Conservation (phyloP, 2,797 vertebrate genomes). For the Rhincodon typus region DNA sequence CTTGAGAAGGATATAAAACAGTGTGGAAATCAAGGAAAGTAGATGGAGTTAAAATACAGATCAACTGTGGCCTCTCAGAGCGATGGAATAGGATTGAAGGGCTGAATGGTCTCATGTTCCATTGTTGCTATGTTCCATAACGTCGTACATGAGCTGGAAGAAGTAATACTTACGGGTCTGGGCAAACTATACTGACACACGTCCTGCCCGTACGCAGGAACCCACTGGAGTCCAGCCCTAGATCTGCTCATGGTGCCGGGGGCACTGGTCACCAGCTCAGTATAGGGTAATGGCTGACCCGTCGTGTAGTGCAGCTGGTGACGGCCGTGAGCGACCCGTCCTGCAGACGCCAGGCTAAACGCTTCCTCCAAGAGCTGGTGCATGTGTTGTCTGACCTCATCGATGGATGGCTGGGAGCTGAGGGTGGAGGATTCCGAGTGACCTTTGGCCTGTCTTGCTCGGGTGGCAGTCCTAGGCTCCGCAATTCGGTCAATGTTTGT, state of each 20-base stretch:
- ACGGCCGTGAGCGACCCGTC: slow-evolving; percentile 74
- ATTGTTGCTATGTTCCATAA: not conserved
- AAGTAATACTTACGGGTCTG: slow-evolving; percentile 72
- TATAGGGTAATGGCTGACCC: slow-evolving; percentile 75
- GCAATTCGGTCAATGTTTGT: slow-evolving; percentile 84
- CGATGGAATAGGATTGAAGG: not conserved
- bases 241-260: slow-evolving; percentile 82
- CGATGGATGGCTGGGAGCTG: slow-evolving; percentile 98
- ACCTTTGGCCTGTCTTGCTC: slow-evolving; percentile 77
- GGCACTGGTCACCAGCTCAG: slow-evolving; percentile 87
- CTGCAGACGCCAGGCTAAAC: slow-evolving; percentile 90
- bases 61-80: not conserved
- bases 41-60: not conserved
- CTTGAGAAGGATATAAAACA: not conserved
- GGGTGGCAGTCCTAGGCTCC: slow-evolving; percentile 66
- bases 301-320: slow-evolving; percentile 72
- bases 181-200: slow-evolving; percentile 89
- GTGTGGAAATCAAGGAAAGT: not conserved
- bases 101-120: not conserved
- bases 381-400: slow-evolving; percentile 97
- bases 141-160: not conserved
- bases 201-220: slow-evolving; percentile 82
- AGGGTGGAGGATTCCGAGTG: slow-evolving; percentile 94
- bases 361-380: slow-evolving; percentile 95
- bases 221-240: slow-evolving; percentile 82